A percentile compares a stretch with the other conserved stretches of the same genome.
Conservation (phyloP, 2,888 invertebrate genomes). For the Leistus spinibarbis region DNA sequence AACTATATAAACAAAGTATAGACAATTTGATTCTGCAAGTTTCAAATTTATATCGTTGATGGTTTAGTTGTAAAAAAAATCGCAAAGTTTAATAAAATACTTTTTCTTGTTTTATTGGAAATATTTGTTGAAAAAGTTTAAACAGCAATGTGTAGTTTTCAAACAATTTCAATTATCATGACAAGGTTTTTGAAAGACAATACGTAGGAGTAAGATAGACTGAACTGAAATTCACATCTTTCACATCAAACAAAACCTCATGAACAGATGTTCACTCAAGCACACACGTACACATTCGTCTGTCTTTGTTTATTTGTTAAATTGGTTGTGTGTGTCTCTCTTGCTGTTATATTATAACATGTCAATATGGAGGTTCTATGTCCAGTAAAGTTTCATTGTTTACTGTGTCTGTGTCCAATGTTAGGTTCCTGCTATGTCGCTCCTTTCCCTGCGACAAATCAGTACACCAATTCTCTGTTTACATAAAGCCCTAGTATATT, state of each 20-base stretch:
- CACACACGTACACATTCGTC: neutral
- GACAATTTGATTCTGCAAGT: neutral
- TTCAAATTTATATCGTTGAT: too few species aligned
- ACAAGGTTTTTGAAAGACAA: neutral
- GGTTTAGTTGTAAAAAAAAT: neutral
- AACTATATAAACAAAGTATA: neutral
- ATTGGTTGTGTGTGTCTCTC: neutral
- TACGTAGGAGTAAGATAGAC: neutral
- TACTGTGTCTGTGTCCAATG: neutral
- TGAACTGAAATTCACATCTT: neutral
- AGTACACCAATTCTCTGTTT: too few species aligned
- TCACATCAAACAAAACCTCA: slow-evolving; percentile 5
- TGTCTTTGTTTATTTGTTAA: too few species aligned
- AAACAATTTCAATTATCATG: neutral
- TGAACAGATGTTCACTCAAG: neutral
- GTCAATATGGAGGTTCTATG: too few species aligned
- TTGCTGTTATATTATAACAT: too few species aligned
- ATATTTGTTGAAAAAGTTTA: too few species aligned
- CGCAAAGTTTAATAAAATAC: neutral
- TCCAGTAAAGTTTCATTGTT: neutral
- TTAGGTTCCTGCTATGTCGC: too few species aligned
- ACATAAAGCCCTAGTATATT: too few species aligned
- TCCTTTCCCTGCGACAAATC: too few species aligned
- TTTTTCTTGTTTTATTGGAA: too few species aligned
- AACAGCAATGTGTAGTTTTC: too few species aligned